Conservation (phyloP, 2,113 vertebrate species). For the Tricholaema leucomelas region DNA sequence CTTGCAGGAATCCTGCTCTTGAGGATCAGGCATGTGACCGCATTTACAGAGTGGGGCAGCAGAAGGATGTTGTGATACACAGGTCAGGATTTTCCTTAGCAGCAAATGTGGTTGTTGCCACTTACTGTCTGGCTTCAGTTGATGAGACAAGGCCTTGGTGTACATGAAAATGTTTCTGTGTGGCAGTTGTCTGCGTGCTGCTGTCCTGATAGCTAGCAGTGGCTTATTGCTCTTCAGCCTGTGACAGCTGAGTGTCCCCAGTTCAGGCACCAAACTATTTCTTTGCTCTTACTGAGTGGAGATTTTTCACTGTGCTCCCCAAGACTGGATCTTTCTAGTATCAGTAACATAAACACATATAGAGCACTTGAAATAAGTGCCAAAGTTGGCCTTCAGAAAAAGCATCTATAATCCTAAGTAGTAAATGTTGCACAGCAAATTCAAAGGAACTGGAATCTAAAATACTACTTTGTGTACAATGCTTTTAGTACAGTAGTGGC, state of each 20-base stretch:
- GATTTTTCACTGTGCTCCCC: not conserved
- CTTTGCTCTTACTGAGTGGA: not conserved
- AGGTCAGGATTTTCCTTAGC: conserved; percentile 72
- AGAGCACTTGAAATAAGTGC: not conserved
- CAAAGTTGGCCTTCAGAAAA: not conserved
- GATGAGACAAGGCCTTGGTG: not conserved
- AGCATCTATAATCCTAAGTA: not conserved
- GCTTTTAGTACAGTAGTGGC: not conserved
- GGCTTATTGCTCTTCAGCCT: not conserved
- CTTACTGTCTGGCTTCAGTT: not conserved
- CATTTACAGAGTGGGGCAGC: conserved; percentile 93
- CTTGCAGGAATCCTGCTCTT: conserved; percentile 90
- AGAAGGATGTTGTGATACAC: conserved; percentile 90
- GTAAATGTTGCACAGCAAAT: not conserved
- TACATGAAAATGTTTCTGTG: not conserved
- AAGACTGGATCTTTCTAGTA: not conserved
- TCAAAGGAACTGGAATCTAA: not conserved
- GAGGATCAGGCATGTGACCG: conserved; percentile 97
- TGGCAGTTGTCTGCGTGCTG: not conserved
- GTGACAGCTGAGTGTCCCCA: not conserved
- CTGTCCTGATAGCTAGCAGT: not conserved
- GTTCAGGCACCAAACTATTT: not conserved
- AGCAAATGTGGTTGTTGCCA: not conserved
- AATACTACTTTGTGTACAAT: not conserved
- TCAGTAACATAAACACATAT: not conserved